Conservation (phyloP, 2,888 invertebrate genomes). For the Drosophila fulvimacula region DNA sequence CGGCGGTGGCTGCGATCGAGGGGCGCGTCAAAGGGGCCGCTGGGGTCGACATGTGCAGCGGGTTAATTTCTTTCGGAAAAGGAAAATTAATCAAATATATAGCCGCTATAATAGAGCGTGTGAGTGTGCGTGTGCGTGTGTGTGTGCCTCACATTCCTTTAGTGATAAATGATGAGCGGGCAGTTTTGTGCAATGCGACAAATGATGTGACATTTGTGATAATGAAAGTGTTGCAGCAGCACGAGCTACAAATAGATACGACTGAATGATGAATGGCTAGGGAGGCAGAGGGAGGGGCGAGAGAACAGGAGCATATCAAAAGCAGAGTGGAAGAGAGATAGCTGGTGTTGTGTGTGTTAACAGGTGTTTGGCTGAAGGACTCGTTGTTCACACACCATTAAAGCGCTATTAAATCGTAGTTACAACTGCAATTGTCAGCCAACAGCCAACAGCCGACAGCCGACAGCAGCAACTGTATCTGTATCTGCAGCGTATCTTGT, state of each 20-base stretch:
- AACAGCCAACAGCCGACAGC: conserved; percentile 6
- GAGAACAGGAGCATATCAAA: not conserved
- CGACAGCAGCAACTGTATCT: conserved; percentile 9
- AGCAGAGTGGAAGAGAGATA: not conserved
- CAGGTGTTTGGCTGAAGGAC: conserved; percentile 66
- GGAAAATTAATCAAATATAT: conserved; percentile 81
- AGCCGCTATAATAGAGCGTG: conserved; percentile 27
- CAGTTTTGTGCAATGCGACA: conserved; percentile 79
- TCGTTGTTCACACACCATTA: conserved; percentile 69
- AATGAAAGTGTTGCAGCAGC: conserved; percentile 76
- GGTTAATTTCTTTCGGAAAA: conserved; percentile 84
- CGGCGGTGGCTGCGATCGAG: conserved; percentile 55
- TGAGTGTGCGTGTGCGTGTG: conserved; percentile 6
- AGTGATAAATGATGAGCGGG: conserved; percentile 82
- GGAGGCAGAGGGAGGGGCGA: not conserved
- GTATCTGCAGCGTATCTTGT: conserved; percentile 37
- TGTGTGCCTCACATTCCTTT: conserved; percentile 69
- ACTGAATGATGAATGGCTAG: conserved; percentile 32
- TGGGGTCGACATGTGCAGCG: conserved; percentile 75
- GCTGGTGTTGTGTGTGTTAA: conserved; percentile 37
- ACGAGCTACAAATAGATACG: conserved; percentile 52
- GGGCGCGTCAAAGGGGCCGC: conserved; percentile 75
- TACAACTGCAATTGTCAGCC: conserved; percentile 68
- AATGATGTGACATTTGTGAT: conserved; percentile 82
- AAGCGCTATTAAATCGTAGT: conserved; percentile 80